Conservation (phyloP, 2,113 vertebrate species). For the Perccottus glenii region DNA sequence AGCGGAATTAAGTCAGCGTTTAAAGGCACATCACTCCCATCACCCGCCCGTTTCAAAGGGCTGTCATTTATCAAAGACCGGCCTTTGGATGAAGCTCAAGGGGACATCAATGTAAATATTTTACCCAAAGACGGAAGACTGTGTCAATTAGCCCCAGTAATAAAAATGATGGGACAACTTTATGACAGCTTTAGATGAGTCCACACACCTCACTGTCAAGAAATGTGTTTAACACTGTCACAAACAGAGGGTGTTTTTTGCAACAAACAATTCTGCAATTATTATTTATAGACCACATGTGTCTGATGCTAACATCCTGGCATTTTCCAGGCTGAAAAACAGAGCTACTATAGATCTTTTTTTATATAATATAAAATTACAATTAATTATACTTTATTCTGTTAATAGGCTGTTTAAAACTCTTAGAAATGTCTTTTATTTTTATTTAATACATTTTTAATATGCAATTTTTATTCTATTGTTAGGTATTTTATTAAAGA, state of each 20-base stretch:
- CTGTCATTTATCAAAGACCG: background rate
- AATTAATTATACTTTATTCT: no score
- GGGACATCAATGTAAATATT: conserved; percentile 4
- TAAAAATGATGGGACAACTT: conserved; percentile 16
- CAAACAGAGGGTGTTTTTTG: background rate
- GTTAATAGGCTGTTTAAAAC: no score
- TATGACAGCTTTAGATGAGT: background rate
- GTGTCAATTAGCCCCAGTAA: conserved; percentile 29
- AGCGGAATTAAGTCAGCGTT: conserved; percentile 13
- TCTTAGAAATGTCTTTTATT: no score
- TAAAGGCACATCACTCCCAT: conserved; percentile 3
- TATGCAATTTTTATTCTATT: no score
- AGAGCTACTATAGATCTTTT: no score
- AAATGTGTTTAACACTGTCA: background rate
- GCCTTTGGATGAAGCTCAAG: background rate
- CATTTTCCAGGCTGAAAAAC: no score
- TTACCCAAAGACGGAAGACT: background rate
- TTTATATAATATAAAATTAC: no score
- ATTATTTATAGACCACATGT: no score
- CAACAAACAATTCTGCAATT: no score
- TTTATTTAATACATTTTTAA: no score
- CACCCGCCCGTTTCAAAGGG: background rate
- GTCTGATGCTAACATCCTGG: no score
- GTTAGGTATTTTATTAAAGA: no score
- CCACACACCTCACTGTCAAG: background rate